Evolutionary conservation across 1,140 invertebrate genomes (phyloP).

Genomic region (Drosophila elegans): DNA sequence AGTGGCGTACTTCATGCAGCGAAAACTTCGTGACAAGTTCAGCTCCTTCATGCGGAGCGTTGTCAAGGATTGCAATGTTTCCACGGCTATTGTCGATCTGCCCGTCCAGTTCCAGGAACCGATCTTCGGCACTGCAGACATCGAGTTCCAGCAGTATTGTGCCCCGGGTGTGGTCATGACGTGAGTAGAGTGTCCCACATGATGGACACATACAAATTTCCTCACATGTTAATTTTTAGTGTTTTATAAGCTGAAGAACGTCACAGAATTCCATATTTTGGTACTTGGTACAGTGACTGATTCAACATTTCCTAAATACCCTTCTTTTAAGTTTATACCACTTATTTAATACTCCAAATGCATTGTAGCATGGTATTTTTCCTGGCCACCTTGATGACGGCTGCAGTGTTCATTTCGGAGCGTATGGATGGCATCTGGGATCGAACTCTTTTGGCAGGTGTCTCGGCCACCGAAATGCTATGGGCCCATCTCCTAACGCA

Average conservation of each 20-base stretch:
- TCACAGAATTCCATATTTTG: conserved; percentile 18
- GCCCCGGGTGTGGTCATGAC: conserved; percentile 91
- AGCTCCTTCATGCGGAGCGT: conserved; percentile 86
- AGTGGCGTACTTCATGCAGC: conserved; percentile 88
- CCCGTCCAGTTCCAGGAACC: conserved; percentile 89
- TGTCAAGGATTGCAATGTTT: conserved; percentile 87
- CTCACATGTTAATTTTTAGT: conserved; percentile 6
- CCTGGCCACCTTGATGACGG: conserved; percentile 91
- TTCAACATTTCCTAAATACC: not conserved
- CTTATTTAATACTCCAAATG: not conserved
- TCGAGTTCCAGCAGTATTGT: conserved; percentile 90
- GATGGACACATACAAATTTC: not conserved
- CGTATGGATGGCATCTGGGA: conserved; percentile 88
- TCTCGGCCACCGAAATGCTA: conserved; percentile 88
- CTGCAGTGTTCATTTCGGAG: conserved; percentile 92
- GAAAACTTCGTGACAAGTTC: conserved; percentile 88
- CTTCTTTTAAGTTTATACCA: not conserved
- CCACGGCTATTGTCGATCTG: conserved; percentile 86
- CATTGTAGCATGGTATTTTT: conserved; percentile 90
- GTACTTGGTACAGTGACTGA: not conserved
- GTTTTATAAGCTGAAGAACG: conserved; percentile 26
- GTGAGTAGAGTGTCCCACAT: conserved; percentile 85
- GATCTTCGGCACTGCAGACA: conserved; percentile 89
- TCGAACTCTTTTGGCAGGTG: conserved; percentile 88
- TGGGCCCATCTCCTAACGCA: conserved; percentile 92